phyloP scores from a whole-genome alignment of 1,140 invertebrate species.

The Drosophila sechellia region DNA sequence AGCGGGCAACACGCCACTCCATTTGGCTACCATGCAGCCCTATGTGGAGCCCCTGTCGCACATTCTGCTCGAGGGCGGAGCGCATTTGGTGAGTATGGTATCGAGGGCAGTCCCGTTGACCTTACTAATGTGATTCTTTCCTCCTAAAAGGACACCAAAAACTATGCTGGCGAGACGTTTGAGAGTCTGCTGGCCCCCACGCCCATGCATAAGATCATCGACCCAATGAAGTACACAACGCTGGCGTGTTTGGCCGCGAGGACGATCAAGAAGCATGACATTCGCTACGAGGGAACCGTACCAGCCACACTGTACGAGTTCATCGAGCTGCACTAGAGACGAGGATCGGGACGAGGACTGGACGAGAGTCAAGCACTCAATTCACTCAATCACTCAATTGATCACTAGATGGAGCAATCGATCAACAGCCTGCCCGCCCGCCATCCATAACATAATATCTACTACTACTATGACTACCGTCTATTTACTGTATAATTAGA shows the following conservation, averaged over 20 bases:
- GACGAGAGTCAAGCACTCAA: conserved; percentile 52
- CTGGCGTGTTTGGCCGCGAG: conserved; percentile 93
- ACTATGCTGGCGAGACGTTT: conserved; percentile 91
- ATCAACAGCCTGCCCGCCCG: conserved; percentile 52
- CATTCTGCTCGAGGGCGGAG: conserved; percentile 90
- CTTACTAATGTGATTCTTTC: background rate
- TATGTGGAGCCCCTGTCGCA: conserved; percentile 88
- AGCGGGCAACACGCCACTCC: conserved; percentile 88
- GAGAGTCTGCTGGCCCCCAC: conserved; percentile 88
- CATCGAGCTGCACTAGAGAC: conserved; percentile 79
- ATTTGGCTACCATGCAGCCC: conserved; percentile 85
- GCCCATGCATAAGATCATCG: conserved; percentile 88
- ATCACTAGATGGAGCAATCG: conserved; percentile 15
- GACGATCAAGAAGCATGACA: conserved; percentile 86
- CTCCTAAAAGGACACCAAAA: conserved; percentile 89
- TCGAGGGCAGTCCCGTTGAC: background rate
- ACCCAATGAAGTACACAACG: conserved; percentile 91
- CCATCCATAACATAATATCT: conserved; percentile 56
- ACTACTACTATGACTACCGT: conserved; percentile 62
- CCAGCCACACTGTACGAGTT: conserved; percentile 75
- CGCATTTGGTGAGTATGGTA: conserved; percentile 88
- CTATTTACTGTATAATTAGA: conserved; percentile 48
- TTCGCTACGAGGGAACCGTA: conserved; percentile 68
- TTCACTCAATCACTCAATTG: conserved; percentile 38
- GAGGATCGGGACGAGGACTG: conserved; percentile 23